Evolutionary conservation across 2,797 vertebrate genomes (phyloP), one percentile per base, ranked within the genome.

Genomic region (Otolemur crassicaudatus): DNA sequence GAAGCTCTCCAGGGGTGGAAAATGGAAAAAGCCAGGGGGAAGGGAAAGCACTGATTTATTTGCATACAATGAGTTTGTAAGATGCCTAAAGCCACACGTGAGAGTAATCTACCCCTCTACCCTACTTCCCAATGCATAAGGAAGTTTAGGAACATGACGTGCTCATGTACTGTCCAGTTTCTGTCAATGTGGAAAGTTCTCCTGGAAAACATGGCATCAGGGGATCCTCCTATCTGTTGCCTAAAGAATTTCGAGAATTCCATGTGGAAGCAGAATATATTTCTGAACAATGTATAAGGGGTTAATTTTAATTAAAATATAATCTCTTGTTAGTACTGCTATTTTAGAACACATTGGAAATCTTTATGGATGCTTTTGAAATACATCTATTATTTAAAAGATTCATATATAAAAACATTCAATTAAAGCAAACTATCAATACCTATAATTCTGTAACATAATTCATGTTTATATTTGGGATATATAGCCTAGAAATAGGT

Each of bases 291-390:
- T 46, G 2, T 69, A 31, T 43, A 70, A 79, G 6, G 16, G 6
- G 2, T 91, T 46, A 81, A 60, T 84, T 88, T 90, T 69, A 81
- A 31, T 90, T 91, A 63, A 77, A 92, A 80, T 76, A 37, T n/a
- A 46, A 69, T 34, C 23, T 43, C 16, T 79, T 70, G 37, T 53
- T 86, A 29, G 5, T 70, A 43, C 7, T 88, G 31, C 27, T 95
- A 12, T 53, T 94, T 94, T 70, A 81, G 23, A 23, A 75, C 83
- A 79, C 2, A n/a, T 69, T 76, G 46, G 8, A 89, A 92, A 46
- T 53, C 53, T 63, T 95, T 76, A 23, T 34, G 43, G 4, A 19
- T 88, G 2, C 43, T 91, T 79, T 53, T 43, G 65, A 13, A 95
- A 89, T 4, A 23, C 1, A 65, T 1, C 6, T 13, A 80, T 67